phyloP scores from a whole-genome alignment of 2,797 vertebrate genomes.

The Tolypeutes matacus region DNA sequence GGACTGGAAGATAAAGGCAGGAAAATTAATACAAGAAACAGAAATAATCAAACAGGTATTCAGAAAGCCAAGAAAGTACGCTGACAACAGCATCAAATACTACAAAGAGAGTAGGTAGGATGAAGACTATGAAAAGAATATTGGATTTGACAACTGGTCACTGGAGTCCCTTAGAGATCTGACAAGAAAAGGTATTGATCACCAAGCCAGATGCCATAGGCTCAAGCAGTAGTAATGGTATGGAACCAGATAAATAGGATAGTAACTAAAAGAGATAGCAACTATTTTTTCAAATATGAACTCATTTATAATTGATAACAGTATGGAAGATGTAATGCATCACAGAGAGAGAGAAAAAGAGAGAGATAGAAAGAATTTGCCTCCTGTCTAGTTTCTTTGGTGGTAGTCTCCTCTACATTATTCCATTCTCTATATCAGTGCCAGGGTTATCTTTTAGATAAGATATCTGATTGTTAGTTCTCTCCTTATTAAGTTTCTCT shows the following conservation, averaged over 20 bases:
- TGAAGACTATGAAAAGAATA: slow-evolving; percentile 21
- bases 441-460: background rate
- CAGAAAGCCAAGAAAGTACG: background rate
- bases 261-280: background rate
- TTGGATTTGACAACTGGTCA: background rate
- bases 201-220: slow-evolving; percentile 14
- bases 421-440: background rate
- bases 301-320: slow-evolving; percentile 12
- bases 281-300: background rate
- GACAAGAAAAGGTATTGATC: background rate
- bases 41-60: background rate
- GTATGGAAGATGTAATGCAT: background rate
- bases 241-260: background rate
- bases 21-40: slow-evolving; percentile 15
- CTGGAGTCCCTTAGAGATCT: background rate
- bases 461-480: background rate
- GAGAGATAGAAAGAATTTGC: background rate
- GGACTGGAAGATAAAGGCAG: background rate
- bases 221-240: background rate
- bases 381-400: background rate
- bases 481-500: background rate
- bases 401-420: background rate
- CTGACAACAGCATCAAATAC: background rate
- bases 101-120: background rate
- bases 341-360: background rate